A percentile compares a stretch with the other conserved stretches of the same genome.
Conservation (phyloP, 2,797 vertebrate species). For the Fratercula arctica region DNA sequence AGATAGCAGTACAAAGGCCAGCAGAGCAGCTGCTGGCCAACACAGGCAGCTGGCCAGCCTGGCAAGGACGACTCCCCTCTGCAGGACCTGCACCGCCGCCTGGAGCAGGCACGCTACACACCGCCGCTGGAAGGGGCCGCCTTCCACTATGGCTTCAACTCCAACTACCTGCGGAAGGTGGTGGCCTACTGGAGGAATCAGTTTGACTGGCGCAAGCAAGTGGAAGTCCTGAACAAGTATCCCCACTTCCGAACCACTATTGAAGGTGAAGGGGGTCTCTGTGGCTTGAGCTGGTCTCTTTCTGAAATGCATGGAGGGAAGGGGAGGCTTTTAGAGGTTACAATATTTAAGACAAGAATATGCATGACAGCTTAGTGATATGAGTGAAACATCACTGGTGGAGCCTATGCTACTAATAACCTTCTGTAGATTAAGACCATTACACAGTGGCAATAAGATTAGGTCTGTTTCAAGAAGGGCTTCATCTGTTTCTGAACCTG, state of each 20-base stretch:
- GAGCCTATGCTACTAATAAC: not conserved
- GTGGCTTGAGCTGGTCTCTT: not conserved
- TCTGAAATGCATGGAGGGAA: not conserved
- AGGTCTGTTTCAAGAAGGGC: not conserved
- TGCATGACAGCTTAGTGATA: not conserved
- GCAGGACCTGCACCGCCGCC: conserved; percentile 84
- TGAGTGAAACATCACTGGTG: not conserved
- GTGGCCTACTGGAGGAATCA: conserved; percentile 86
- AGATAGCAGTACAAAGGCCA: not conserved
- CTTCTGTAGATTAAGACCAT: not conserved
- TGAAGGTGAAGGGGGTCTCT: conserved; percentile 78
- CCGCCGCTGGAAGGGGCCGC: conserved; percentile 76
- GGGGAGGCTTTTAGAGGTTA: not conserved
- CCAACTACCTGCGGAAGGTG: conserved; percentile 81
- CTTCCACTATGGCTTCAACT: conserved; percentile 89
- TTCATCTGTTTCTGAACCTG: not conserved
- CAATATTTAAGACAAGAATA: not conserved
- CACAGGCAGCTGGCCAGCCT: not conserved
- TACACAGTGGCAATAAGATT: not conserved
- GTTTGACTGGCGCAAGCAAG: conserved; percentile 88
- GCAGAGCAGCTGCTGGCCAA: not conserved
- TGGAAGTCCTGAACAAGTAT: conserved; percentile 84
- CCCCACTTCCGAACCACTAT: conserved; percentile 90
- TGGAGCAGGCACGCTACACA: conserved; percentile 81
- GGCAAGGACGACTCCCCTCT: not conserved